Evolutionary conservation across 2,113 vertebrate species (phyloP), one percentile per base, ranked within the genome.

Genomic region (Toxotes chatareus): DNA sequence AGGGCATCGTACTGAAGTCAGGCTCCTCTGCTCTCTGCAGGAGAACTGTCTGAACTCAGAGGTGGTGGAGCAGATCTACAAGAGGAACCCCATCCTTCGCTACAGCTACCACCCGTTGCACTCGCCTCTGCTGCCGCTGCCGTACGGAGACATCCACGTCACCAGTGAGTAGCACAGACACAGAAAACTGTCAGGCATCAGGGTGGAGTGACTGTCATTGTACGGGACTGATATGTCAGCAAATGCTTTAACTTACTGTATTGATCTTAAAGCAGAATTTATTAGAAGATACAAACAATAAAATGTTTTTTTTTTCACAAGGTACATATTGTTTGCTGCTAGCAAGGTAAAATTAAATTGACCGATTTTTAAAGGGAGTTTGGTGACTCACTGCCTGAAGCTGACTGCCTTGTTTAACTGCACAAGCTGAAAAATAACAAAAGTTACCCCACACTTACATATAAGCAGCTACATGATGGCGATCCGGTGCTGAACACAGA

Each of bases 1-100:
- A 44, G 42, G 4, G 12, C 38, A 40, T 40, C 38, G 8, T 7
- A 40, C 38, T 40, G 14, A 47, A 1, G 46, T 16, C 14, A 16
- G 1, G 16, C 7, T 36, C n/a, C 34, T 80, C 12, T 85, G 16
- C 47, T 65, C 40, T 56, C 81, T 82, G 65, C 84, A 99, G 98
- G 98, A 99, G 94, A 99, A 99, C 94, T 97, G 96, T 87, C 93
- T 99, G 86, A 99, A 99, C 89, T 73, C 87, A 0, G 98, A 99
- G 16, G 97, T 99, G 62, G 97, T 99, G 82, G 97, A 99, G 84
- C 98, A 99, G 94, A 97, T 99, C 83, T 99, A 97, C 89, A 97
- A 95, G 89, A 96, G 98, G 90, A 99, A 99, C 91, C 98, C 98
- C 21, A 99, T 99, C 88, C 96, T 99, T 0, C 97, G 98, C 40